phyloP scores from a whole-genome alignment of 2,797 vertebrate genomes.

The Borostomias antarcticus region DNA sequence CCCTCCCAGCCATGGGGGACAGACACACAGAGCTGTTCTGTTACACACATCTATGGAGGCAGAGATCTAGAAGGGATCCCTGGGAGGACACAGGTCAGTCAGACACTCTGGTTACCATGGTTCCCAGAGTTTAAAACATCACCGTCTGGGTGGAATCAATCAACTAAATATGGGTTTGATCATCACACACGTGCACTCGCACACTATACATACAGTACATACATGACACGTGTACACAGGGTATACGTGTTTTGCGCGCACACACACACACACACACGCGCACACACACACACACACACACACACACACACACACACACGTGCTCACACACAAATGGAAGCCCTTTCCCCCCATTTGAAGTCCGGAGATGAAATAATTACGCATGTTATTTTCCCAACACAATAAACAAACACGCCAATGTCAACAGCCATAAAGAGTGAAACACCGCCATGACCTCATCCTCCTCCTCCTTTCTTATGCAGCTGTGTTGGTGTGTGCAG shows the following conservation, averaged over 20 bases:
- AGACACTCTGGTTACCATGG: neutral
- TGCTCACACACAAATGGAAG: slow-evolving; percentile 17
- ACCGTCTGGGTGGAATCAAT: neutral
- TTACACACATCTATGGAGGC: no score
- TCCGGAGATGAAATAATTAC: slow-evolving; percentile 29
- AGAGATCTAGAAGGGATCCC: no score
- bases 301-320: slow-evolving; percentile 2
- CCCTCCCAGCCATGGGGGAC: no score
- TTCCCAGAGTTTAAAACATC: no score
- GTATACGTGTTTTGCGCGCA: no score
- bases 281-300: slow-evolving; percentile 14
- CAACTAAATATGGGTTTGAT: slow-evolving; percentile 21
- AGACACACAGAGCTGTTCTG: no score
- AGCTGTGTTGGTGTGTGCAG: no score
- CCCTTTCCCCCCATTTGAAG: slow-evolving; percentile 11
- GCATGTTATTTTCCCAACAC: slow-evolving; percentile 19
- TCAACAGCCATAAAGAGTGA: slow-evolving; percentile 3
- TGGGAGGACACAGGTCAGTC: no score
- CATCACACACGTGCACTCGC: slow-evolving; percentile 6
- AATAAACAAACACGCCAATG: slow-evolving; percentile 27
- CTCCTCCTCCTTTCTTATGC: no score
- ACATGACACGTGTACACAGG: no score
- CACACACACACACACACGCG: neutral
- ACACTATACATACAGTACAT: neutral
- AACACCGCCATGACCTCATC: neutral